Conservation (phyloP, 2,888 invertebrate genomes). For the Dione vanillae region DNA sequence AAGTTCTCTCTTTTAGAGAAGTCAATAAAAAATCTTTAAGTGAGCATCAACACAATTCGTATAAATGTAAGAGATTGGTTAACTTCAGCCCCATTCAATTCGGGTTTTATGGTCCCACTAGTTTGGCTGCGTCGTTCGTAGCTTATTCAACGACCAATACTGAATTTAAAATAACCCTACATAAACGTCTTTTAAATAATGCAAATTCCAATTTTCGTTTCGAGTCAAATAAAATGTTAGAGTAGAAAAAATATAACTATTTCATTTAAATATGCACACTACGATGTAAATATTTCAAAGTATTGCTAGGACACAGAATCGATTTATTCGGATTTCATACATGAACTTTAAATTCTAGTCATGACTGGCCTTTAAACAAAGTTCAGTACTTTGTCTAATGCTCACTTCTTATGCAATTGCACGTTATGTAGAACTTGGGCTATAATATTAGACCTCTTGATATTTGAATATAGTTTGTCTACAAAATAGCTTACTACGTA, state of each 20-base stretch:
- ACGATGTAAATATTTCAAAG: constrained; percentile 4
- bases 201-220: constrained; percentile 36
- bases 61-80: constrained; percentile 36
- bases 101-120: constrained; percentile 25
- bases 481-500: too few relatives aligned
- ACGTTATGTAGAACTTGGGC: background rate
- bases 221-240: constrained; percentile 29
- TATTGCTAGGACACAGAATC: background rate
- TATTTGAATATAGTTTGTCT: background rate
- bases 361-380: background rate
- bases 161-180: constrained; percentile 34
- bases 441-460: background rate
- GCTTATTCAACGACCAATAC: constrained; percentile 29
- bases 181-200: constrained; percentile 36
- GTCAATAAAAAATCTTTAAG: constrained; percentile 19
- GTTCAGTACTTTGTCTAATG: background rate
- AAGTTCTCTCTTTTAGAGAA: constrained; percentile 3
- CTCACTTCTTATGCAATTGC: constrained; percentile 4
- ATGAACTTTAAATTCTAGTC: constrained; percentile 1
- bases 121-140: constrained; percentile 20
- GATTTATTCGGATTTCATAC: constrained; percentile 2
- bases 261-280: constrained; percentile 20
- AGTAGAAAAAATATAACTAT: constrained; percentile 26
- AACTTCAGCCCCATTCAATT: constrained; percentile 19
- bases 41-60: constrained; percentile 24